phyloP scores from a whole-genome alignment of 2,888 invertebrate genomes.

The Parthenolecanium corni region DNA sequence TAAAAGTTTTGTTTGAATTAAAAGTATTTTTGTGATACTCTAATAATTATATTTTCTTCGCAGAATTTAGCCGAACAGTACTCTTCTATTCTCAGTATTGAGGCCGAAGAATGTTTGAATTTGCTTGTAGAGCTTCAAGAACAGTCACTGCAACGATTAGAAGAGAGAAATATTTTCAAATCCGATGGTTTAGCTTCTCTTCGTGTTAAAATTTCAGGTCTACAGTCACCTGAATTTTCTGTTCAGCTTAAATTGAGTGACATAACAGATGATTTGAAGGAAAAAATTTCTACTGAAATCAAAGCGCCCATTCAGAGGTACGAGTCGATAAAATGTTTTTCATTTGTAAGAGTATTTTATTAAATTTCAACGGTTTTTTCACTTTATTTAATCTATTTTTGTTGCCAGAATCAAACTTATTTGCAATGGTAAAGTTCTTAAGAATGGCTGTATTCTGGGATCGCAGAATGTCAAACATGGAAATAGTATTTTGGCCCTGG shows the following conservation, averaged over 20 bases:
- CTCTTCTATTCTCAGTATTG: conserved; percentile 45
- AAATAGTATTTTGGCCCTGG: conserved; percentile 53
- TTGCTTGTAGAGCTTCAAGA: conserved; percentile 52
- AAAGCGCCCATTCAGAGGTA: not conserved
- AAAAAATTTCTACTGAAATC: not conserved
- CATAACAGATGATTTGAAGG: not conserved
- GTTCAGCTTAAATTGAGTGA: conserved; percentile 1
- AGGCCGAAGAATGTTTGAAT: conserved; percentile 43
- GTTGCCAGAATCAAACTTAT: conserved; percentile 53
- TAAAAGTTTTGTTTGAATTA: not conserved
- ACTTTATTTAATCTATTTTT: not conserved
- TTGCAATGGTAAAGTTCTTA: conserved; percentile 52
- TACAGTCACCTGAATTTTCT: conserved; percentile 4
- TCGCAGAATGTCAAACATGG: conserved; percentile 57
- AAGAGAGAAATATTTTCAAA: conserved; percentile 54
- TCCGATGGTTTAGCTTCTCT: conserved; percentile 62
- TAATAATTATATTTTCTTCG: not conserved
- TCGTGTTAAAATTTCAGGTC: not conserved
- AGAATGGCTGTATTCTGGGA: conserved; percentile 42
- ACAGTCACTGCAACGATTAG: conserved; percentile 59
- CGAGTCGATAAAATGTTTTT: not conserved
- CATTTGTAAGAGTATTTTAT: not conserved
- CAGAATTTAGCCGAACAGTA: conserved; percentile 38
- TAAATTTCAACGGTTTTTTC: not conserved
- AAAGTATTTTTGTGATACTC: not conserved